Evolutionary conservation across 2,797 vertebrate species (phyloP).

Genomic region (Oreochromis mossambicus): DNA sequence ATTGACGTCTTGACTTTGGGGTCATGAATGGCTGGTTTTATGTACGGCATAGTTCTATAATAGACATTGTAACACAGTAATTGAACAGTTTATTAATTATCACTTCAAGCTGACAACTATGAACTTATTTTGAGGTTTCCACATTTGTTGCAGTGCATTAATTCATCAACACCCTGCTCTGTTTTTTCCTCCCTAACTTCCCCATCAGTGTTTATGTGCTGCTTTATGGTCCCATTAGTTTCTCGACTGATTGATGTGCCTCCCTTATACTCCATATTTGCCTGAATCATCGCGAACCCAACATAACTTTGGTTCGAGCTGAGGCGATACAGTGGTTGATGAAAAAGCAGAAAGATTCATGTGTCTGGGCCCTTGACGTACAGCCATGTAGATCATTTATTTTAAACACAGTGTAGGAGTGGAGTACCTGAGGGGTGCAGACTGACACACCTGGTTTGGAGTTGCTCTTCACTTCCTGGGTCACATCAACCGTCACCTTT

Average conservation of each 20-base stretch:
- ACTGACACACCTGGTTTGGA: constrained; percentile 43
- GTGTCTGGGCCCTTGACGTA: not conserved
- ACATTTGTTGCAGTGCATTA: not conserved
- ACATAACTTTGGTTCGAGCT: not conserved
- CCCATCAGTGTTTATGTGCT: not conserved
- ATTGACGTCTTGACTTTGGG: not conserved
- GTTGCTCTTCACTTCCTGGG: constrained; percentile 40
- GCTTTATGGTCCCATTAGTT: not conserved
- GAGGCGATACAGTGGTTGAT: not conserved
- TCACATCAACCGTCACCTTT: not conserved
- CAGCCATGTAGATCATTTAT: not conserved
- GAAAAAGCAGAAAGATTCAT: constrained; percentile 1
- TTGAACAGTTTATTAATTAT: not conserved
- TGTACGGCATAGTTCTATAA: not conserved
- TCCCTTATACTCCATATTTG: not conserved
- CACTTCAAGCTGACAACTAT: not conserved
- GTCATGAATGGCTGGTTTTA: not conserved
- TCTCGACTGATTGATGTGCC: not conserved
- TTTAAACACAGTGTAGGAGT: constrained; percentile 26
- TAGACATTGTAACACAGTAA: not conserved
- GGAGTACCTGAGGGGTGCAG: not conserved
- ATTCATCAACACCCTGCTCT: not conserved
- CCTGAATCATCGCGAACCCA: not conserved
- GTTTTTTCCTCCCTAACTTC: no score
- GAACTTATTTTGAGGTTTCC: not conserved